Percentiles rank a stretch among this genome's conserved stretches.
Conservation (phyloP, 1,140 invertebrate species). For the Conus betulinus region DNA sequence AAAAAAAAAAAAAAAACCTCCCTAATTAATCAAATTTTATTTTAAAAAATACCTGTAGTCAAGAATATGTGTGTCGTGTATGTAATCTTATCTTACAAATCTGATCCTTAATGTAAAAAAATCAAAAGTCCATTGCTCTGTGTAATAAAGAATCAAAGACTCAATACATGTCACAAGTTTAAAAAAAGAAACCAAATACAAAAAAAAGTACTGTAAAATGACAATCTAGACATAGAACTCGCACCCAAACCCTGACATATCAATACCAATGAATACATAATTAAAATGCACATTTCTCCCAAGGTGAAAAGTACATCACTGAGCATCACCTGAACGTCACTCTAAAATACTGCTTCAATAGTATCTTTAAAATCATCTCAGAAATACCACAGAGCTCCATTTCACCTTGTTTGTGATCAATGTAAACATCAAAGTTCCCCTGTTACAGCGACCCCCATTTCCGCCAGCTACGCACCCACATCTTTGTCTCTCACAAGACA, state of each 20-base stretch:
- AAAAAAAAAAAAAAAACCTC: neutral
- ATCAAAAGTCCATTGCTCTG: neutral
- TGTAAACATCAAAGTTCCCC: neutral
- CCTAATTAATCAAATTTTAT: too few relatives aligned
- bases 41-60: neutral
- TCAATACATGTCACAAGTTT: neutral
- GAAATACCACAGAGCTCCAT: neutral
- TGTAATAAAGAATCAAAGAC: neutral
- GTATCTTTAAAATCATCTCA: neutral
- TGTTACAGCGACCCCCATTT: neutral
- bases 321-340: neutral
- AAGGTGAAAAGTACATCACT: neutral
- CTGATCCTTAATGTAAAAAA: neutral
- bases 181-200: neutral
- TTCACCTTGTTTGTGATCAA: neutral
- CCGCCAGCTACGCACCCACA: neutral
- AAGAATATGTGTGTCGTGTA: neutral
- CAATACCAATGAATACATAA: neutral
- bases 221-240: neutral
- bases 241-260: neutral
- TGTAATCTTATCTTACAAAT: neutral
- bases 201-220: neutral
- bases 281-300: neutral
- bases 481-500: neutral
- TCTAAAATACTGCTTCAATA: constrained; percentile 6